Evolutionary conservation across 2,888 invertebrate genomes (phyloP).

Genomic region (Belgica antarctica): DNA sequence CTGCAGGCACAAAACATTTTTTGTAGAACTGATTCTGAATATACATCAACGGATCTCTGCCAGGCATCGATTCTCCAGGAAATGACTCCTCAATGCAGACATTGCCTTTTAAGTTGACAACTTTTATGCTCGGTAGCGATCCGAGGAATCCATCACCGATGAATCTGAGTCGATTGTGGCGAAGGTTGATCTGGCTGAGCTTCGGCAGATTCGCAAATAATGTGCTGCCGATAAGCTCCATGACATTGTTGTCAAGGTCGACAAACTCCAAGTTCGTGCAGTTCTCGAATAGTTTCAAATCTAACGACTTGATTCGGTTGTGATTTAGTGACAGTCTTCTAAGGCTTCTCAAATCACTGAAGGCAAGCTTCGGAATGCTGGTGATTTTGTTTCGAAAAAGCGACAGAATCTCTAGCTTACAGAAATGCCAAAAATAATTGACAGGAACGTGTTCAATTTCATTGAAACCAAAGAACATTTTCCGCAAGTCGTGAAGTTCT

Average conservation of each 20-base stretch:
- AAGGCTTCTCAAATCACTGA: slow-evolving; percentile 34
- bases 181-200: not conserved
- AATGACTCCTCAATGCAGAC: slow-evolving; percentile 24
- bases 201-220: not conserved
- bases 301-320: slow-evolving; percentile 6
- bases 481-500: slow-evolving; percentile 9
- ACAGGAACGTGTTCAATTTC: slow-evolving; percentile 20
- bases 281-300: not conserved
- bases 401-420: slow-evolving; percentile 30
- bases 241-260: slow-evolving; percentile 29
- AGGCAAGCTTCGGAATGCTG: slow-evolving; percentile 7
- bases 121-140: not conserved
- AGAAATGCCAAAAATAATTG: slow-evolving; percentile 39
- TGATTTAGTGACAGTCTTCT: slow-evolving; percentile 12
- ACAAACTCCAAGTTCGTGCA: slow-evolving; percentile 19
- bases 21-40: not conserved
- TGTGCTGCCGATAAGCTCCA: slow-evolving; percentile 5
- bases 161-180: not conserved
- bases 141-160: not conserved
- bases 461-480: slow-evolving; percentile 32
- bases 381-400: slow-evolving; percentile 10
- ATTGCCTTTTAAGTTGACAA: not conserved
- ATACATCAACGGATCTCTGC: not conserved
- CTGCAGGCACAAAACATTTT: not conserved
- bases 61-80: not conserved